Evolutionary conservation across 2,113 vertebrate genomes (phyloP), one percentile per base, ranked within the genome.

Genomic region (Hippopotamus amphibius): DNA sequence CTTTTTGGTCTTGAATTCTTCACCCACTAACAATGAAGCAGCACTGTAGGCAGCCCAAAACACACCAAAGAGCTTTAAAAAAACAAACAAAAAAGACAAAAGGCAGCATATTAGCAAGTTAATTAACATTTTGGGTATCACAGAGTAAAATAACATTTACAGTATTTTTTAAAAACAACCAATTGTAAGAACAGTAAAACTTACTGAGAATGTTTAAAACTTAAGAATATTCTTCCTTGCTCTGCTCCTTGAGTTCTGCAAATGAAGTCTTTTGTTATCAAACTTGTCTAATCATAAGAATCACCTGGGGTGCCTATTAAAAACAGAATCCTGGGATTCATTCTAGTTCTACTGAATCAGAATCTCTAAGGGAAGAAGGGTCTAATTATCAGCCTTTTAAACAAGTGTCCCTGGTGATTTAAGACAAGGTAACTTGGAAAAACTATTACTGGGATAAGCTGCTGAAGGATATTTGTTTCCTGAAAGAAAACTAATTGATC

Each of bases 1-100:
- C 98, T 99, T 99, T 99, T 99, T 99, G 5, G 99, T 99, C 99
- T 99, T 99, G 98, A 99, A 99, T 98, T 99, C 99, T 98, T 99
- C 99, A 97, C 99, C 99, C 13, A 99, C 99, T 71, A 99, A 99
- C 98, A 99, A 99, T 6, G 99, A 99, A 91, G 99, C 99, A 94
- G 99, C 99, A 90, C 99, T 99, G 99, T 99, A 99, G 2, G 99
- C 99, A 96, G 99, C 99, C 99, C 99, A 99, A 98, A 99, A 99
- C 61, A 99, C 99, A 72, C 99, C 99, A 72, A 99, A 99, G 68
- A 99, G 99, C 99, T 99, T 99, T 79, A 90, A 98, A 98, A 97
- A 95, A 92, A 71, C 91, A 98, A 96, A 98, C 92, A 94, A 84
- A 98, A 98, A 96, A 97, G 85, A 90, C 95, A 99, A 96, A 97